These are phyloP conservation scores for Drosophila kambysellisi DNA, from an alignment of 2,888 invertebrate species.

Conservation along the genomic window DNA sequence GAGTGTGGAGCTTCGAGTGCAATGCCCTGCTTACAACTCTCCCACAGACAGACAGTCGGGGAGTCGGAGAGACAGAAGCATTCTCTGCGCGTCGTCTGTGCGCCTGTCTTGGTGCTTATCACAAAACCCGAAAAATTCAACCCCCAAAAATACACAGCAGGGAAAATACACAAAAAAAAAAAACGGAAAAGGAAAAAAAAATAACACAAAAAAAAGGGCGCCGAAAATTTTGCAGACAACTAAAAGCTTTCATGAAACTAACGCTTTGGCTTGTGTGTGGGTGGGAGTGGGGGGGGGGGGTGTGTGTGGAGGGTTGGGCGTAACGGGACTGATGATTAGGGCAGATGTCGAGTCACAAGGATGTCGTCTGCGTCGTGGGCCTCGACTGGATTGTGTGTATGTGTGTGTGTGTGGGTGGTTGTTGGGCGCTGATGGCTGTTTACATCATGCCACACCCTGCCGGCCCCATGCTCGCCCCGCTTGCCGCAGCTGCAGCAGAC, in stretches of 20 bases:
- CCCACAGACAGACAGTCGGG: slow-evolving; percentile 29
- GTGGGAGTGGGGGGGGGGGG: background rate
- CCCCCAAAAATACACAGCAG: slow-evolving; percentile 65
- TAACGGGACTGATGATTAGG: slow-evolving; percentile 65
- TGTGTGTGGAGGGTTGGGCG: slow-evolving; percentile 8
- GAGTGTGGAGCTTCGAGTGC: slow-evolving; percentile 61
- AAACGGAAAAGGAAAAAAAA: slow-evolving; percentile 23
- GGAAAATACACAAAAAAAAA: slow-evolving; percentile 6
- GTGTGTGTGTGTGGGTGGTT: background rate
- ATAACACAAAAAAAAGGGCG: slow-evolving; percentile 59
- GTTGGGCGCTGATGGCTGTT: slow-evolving; percentile 11
- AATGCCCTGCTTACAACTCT: slow-evolving; percentile 78
- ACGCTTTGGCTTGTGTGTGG: slow-evolving; percentile 32
- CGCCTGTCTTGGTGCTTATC: slow-evolving; percentile 76
- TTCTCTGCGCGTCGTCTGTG: slow-evolving; percentile 64
- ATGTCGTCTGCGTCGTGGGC: slow-evolving; percentile 38
- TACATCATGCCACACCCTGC: slow-evolving; percentile 28
- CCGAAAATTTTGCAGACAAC: slow-evolving; percentile 78
- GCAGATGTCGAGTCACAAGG: slow-evolving; percentile 70
- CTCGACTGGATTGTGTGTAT: background rate
- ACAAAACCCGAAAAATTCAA: slow-evolving; percentile 69
- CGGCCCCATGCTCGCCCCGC: background rate
- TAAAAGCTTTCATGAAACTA: slow-evolving; percentile 80
- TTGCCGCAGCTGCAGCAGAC: slow-evolving; percentile 67
- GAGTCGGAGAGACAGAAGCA: slow-evolving; percentile 24